Evolutionary conservation across 2,797 vertebrate genomes (phyloP).

Genomic region (Dipus sagitta): DNA sequence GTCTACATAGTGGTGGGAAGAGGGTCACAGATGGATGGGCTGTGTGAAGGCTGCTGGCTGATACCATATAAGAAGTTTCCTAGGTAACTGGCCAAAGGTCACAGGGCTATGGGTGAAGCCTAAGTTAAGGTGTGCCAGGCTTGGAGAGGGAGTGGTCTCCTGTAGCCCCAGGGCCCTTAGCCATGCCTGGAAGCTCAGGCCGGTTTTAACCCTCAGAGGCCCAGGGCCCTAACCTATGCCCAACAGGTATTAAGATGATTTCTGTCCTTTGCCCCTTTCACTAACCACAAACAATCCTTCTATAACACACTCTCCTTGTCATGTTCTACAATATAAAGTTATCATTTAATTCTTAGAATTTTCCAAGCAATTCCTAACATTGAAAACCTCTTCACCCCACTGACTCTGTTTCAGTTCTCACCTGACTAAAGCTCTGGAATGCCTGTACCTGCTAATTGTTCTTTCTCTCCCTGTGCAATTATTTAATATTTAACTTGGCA

Average conservation of each 20-base stretch:
- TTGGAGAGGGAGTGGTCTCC: too few species aligned
- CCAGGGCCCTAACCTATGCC: too few species aligned
- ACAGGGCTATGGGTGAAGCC: too few species aligned
- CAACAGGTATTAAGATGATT: neutral
- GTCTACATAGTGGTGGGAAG: too few species aligned
- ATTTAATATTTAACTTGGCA: slow-evolving; percentile 61
- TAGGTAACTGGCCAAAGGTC: too few species aligned
- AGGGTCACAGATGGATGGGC: too few species aligned
- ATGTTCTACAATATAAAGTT: slow-evolving; percentile 17
- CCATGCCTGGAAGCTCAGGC: too few species aligned
- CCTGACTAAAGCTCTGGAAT: slow-evolving; percentile 13
- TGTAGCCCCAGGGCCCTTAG: too few species aligned
- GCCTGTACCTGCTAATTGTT: slow-evolving; percentile 12
- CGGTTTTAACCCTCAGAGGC: too few species aligned
- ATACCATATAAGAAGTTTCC: too few species aligned
- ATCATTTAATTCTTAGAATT: slow-evolving; percentile 8
- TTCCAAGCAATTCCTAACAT: neutral
- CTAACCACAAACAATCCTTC: neutral
- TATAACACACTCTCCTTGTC: neutral
- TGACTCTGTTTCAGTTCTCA: slow-evolving; percentile 27
- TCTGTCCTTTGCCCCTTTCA: neutral
- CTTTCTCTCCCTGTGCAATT: slow-evolving; percentile 38
- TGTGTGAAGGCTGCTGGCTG: too few species aligned
- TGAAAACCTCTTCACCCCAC: neutral
- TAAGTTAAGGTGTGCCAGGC: too few species aligned